These are phyloP conservation scores for Redunca redunca DNA, from an alignment of 2,113 vertebrate species.

Conservation along the genomic window DNA sequence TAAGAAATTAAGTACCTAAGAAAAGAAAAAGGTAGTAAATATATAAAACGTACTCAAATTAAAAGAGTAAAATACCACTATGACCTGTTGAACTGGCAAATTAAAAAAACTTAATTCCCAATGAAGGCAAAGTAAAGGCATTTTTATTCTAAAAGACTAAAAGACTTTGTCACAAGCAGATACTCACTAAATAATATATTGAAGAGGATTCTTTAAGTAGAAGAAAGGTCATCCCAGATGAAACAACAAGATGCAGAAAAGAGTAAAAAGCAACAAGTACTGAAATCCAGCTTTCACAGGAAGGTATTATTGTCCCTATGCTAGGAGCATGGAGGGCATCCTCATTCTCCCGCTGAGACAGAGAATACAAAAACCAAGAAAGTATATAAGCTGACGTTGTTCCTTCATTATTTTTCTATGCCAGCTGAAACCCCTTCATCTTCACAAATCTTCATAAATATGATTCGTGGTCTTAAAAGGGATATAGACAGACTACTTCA, in stretches of 20 bases:
- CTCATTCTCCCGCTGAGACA: neutral
- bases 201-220: conserved; percentile 1
- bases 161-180: conserved; percentile 56
- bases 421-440: neutral
- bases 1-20: conserved; percentile 36
- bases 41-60: conserved; percentile 64
- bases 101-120: conserved; percentile 65
- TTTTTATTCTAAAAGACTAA: conserved; percentile 60
- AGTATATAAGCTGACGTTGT: neutral
- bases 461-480: neutral
- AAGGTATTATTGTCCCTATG: neutral
- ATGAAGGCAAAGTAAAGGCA: conserved; percentile 65
- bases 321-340: neutral
- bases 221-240: neutral
- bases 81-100: conserved; percentile 57
- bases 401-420: neutral
- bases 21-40: conserved; percentile 63
- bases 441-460: neutral
- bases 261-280: conserved; percentile 3
- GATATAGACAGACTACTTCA: neutral
- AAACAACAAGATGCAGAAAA: conserved; percentile 12
- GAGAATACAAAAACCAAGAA: neutral
- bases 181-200: conserved; percentile 48
- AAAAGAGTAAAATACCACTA: conserved; percentile 54
- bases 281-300: neutral